A percentile compares a stretch with the other conserved stretches of the same genome.
phyloP scores from a whole-genome alignment of 2,113 vertebrate genomes.

The Neolamprologus sp. region DNA sequence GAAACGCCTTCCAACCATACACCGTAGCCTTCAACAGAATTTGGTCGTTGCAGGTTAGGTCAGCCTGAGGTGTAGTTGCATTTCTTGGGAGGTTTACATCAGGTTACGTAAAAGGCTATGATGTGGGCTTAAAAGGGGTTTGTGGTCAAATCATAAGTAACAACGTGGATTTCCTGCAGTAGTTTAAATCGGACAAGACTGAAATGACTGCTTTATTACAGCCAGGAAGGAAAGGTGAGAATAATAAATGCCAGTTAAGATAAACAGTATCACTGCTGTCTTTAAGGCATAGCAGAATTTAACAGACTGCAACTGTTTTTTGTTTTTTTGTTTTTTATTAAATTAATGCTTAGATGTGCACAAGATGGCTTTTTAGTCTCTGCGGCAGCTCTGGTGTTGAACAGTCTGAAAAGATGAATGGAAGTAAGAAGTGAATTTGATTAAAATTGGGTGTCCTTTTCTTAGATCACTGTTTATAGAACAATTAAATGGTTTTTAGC shows the following conservation, averaged over 20 bases:
- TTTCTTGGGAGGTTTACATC: background rate
- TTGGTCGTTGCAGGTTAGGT: rapidly evolving
- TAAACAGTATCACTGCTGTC: rapidly evolving
- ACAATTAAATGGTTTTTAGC: background rate
- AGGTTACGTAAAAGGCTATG: background rate
- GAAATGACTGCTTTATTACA: background rate
- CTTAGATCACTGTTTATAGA: rapidly evolving
- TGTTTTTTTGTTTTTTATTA: background rate
- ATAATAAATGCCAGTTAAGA: background rate
- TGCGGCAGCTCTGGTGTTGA: background rate
- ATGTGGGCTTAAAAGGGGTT: background rate
- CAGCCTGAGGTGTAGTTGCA: background rate
- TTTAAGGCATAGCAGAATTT: background rate
- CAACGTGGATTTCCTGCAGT: rapidly evolving
- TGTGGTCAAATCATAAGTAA: background rate
- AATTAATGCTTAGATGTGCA: background rate
- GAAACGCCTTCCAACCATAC: rapidly evolving
- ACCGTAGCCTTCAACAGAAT: background rate
- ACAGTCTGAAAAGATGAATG: background rate
- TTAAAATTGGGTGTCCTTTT: background rate
- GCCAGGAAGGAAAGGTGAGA: background rate
- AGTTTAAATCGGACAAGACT: background rate
- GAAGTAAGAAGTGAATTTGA: rapidly evolving
- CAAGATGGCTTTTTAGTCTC: background rate
- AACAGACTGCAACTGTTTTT: background rate